Conservation (phyloP, 2,797 vertebrate species). For the Cynopterus sphinx region DNA sequence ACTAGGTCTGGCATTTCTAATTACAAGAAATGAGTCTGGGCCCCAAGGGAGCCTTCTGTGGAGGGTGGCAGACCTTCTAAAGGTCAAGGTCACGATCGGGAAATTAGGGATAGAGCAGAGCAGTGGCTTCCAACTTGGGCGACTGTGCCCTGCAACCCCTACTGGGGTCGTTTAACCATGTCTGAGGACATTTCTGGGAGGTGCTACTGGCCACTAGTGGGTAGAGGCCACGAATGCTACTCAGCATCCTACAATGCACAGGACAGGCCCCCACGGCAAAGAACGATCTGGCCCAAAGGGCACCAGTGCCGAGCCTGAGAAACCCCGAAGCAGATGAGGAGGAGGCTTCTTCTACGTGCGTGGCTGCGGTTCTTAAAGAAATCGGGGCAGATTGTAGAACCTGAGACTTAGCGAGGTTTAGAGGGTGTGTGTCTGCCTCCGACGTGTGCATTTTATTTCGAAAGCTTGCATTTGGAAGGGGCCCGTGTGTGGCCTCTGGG, state of each 20-base stretch:
- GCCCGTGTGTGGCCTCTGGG: background rate
- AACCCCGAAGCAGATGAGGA: rapidly evolving
- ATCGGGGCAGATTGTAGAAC: background rate
- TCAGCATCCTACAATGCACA: background rate
- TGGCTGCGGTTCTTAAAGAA: background rate
- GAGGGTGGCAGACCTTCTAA: background rate
- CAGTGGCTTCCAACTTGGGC: background rate
- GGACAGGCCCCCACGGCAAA: background rate
- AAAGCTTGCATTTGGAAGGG: background rate
- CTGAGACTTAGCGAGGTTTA: background rate
- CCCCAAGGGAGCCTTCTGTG: background rate
- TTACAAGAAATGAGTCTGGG: constrained; percentile 39
- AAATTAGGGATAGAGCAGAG: background rate
- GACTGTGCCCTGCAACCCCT: rapidly evolving
- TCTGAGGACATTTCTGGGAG: background rate
- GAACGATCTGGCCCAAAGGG: rapidly evolving
- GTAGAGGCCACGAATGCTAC: background rate
- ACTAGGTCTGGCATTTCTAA: constrained; percentile 62
- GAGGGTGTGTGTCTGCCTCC: background rate
- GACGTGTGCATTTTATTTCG: rapidly evolving
- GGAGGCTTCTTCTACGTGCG: no score
- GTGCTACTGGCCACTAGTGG: background rate
- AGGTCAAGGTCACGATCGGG: background rate
- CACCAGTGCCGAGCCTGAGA: rapidly evolving
- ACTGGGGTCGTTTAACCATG: rapidly evolving